phyloP scores from a whole-genome alignment of 2,888 invertebrate species.

The Cephus runcator region DNA sequence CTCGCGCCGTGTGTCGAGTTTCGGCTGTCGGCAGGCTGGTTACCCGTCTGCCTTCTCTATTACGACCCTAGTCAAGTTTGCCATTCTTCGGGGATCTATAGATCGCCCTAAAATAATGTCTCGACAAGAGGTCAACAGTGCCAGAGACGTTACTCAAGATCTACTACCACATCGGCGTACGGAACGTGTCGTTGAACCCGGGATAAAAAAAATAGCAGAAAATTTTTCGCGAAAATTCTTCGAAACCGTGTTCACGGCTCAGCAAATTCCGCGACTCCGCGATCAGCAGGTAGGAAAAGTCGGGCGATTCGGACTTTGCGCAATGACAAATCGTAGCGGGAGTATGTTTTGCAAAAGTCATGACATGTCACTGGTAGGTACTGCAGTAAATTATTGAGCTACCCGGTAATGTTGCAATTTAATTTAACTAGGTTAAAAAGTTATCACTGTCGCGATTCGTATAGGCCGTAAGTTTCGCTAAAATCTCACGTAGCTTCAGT shows the following conservation, averaged over 20 bases:
- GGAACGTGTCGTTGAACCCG: neutral
- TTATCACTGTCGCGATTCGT: neutral
- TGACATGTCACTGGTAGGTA: neutral
- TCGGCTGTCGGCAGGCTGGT: neutral
- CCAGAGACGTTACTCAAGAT: no score
- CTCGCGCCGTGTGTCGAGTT: slow-evolving; percentile 28
- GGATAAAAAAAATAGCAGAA: neutral
- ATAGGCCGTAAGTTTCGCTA: neutral
- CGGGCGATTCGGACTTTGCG: neutral
- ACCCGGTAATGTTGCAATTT: neutral
- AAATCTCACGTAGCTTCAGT: neutral
- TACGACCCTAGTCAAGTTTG: neutral
- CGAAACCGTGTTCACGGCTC: neutral
- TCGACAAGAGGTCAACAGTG: neutral
- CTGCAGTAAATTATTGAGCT: neutral
- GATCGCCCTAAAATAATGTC: neutral
- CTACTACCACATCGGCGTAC: no score
- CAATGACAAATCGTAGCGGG: neutral
- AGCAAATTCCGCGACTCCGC: neutral
- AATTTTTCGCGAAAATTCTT: neutral
- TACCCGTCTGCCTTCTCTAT: neutral
- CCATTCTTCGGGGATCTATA: neutral
- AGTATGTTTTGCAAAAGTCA: neutral
- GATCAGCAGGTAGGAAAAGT: neutral
- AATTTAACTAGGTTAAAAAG: neutral